phyloP scores from a whole-genome alignment of 2,113 vertebrate species.

The Psilopogon haemacephalus region DNA sequence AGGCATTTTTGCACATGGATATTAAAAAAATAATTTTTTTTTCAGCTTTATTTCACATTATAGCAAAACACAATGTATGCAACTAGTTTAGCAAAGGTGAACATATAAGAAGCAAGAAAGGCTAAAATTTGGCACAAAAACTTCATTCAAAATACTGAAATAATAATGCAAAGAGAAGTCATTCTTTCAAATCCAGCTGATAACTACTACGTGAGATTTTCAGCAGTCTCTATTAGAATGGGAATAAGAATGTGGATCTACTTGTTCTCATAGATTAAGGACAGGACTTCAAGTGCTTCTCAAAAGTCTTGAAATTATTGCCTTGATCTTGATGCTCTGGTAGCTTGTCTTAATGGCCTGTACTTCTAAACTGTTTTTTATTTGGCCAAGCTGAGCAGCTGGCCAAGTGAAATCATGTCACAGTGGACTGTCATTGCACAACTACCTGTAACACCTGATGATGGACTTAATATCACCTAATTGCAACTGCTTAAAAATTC shows the following conservation, averaged over 20 bases:
- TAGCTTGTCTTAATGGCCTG: not conserved
- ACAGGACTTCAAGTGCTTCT: not conserved
- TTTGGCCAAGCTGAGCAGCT: not conserved
- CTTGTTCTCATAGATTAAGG: not conserved
- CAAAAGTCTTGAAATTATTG: not conserved
- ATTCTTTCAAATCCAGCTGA: not conserved
- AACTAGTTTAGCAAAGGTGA: not conserved
- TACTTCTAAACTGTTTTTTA: not conserved
- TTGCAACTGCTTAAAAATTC: not conserved
- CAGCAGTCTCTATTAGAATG: not conserved
- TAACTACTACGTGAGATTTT: not conserved
- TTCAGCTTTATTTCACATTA: not conserved
- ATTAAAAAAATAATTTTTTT: not conserved
- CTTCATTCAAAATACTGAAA: slow-evolving; percentile 3
- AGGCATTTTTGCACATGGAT: not conserved
- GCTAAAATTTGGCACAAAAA: not conserved
- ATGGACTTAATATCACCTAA: not conserved
- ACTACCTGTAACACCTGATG: not conserved
- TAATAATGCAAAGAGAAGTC: not conserved
- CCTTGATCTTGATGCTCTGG: not conserved
- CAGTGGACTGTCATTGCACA: not conserved
- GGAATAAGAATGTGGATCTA: not conserved
- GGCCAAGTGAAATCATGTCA: not conserved
- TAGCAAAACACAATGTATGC: not conserved
- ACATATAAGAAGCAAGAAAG: slow-evolving; percentile 20